Evolutionary conservation across 2,888 invertebrate genomes (phyloP), one percentile per base, ranked within the genome.

Genomic region (Exephanes ischioxanthus): DNA sequence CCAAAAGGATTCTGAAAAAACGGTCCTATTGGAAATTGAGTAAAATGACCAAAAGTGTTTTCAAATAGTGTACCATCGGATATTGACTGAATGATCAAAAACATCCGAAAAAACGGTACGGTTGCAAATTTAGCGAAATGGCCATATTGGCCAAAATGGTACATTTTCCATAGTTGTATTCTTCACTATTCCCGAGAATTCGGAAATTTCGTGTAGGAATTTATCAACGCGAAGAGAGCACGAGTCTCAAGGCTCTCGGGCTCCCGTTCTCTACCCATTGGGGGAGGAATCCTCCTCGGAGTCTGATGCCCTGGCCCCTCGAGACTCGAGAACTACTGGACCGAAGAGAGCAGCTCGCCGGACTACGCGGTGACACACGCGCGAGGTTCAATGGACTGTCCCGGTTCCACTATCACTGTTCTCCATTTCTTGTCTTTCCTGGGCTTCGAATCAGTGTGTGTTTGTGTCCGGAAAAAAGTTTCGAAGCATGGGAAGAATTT

Each of bases 381-480:
- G 45, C 68, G 11, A 53, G 68, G 75, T 81, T 81, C 81, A 81
- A 81, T 75, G 75, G 66, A 70, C 75, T 75, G 22, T 48, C 51
- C 33, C 22, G 2, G n/a, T 58, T 80, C 26, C 45, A 58, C 30
- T 48, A 53, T 53, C 66, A 37, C 63, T 2, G 37, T 63, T 37
- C 7, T 41, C 3, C 19, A 11, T 26, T 67, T 9, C 22, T 37
- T 33, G 16, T 1, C 14, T 22, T 41, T 16, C 41, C 19, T 41
- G 3, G 19, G 4, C 66, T 41, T 41, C 19, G 7, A 55, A 19
- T 26, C 33, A 5, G 95, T 94, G 94, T 95, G 94, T 94, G 95
- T 94, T 94, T 94, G 94, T 89, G 89, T 55, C 14, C 16, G 30
- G 6, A 16, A 9, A 70, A 53, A 33, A 16, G 16, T 33, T 61